Evolutionary conservation across 2,113 vertebrate species (phyloP), one percentile per base, ranked within the genome.

Genomic region (Platichthys flesus): DNA sequence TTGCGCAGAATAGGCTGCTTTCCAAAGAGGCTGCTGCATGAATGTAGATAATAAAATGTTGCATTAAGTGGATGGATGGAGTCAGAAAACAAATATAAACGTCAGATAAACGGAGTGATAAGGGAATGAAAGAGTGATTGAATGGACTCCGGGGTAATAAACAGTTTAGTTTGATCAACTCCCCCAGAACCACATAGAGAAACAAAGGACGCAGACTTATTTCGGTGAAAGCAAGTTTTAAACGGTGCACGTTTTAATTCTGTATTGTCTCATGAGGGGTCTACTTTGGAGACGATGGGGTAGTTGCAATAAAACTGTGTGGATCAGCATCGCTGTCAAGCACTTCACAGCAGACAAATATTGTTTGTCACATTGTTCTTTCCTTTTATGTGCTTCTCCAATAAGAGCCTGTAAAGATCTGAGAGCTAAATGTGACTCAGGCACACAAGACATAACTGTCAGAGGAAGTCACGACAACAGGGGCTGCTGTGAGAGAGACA

Each of bases 31-130:
- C 74, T 57, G 79, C 77, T 71, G 75, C 87, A 79, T 82, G 74
- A 84, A 81, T 83, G 82, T 65, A 81, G 86, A 84, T 80, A 78
- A 76, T 90, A 88, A 89, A 91, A 84, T 71, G 78, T 70, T 86
- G 55, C 76, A 76, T 85, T 77, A 82, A 84, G 82, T 69, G 56
- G 83, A 89, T 87, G 75, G 76, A 90, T 89, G 74, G 81, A 86
- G 85, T 87, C 74, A 61, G 67, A 78, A 80, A 87, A 72, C 75
- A 86, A 82, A 81, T 80, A 89, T 79, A 89, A 86, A 88, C 21
- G 83, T 88, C 85, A 88, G 82, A 89, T 87, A 90, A 88, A 87
- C 81, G 77, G 74, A 86, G 65, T 73, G 66, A 79, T 45, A 45
- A 61, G 69, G 79, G 70, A 85, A 82, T 78, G 74, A 74, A 83